Evolutionary conservation across 2,113 vertebrate genomes (phyloP), one percentile per base, ranked within the genome.

Genomic region (Eulemur macaco): DNA sequence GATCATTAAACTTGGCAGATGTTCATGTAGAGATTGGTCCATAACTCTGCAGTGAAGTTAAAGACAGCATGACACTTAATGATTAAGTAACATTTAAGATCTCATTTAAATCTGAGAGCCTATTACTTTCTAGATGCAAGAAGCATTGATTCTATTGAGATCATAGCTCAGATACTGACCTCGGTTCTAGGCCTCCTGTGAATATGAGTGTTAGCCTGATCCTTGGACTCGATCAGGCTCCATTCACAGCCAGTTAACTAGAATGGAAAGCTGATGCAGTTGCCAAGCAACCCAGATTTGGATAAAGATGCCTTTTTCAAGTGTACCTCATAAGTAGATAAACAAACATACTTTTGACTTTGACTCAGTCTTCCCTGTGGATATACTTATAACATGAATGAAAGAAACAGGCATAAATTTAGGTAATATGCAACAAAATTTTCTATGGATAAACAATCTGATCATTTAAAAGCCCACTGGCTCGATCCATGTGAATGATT

Each of bases 201-300:
- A 87, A 31, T 60, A 37, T 31, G 42, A 95, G n/a, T 25, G 20
- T 87, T 63, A 39, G 14, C 9, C 3, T 23, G 45, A 45, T 37
- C 74, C 29, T 47, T 60, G 6, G 42, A 66, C 42, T 74, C 76
- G 17, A 29, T 60, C 42, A 69, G 60, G 37, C 60, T 96, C 73
- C 63, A 84, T 83, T 82, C 86, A 89, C 56, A 95, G 91, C 91
- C 91, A 52, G 91, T 90, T 88, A 96, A 96, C 54, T 83, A 47
- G 56, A 83, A 90, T 91, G 89, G 73, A 88, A 96, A 96, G 93
- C 52, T 54, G 89, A 95, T 80, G 93, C 27, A 54, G 96, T 98
- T 97, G 96, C 97, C 87, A 93, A 76, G 97, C 95, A 98, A 97
- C 97, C 12, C 50, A 71, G 82, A 94, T 94, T 91, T 77, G 68